Evolutionary conservation across 2,113 vertebrate species (phyloP).

Genomic region (Xyliphius kryptos): DNA sequence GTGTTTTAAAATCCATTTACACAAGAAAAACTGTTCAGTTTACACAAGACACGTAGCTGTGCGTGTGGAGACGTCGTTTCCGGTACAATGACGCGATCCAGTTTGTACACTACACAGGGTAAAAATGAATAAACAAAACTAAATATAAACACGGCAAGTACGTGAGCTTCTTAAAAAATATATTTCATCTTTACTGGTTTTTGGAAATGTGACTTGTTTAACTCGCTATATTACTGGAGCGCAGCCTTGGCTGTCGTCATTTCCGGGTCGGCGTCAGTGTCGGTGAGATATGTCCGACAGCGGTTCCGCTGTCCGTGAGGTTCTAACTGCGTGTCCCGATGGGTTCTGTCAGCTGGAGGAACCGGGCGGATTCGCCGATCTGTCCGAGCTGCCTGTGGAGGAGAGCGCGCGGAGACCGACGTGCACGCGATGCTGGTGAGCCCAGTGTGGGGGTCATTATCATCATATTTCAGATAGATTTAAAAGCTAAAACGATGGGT

Average conservation of each 20-base stretch:
- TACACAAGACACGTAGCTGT: neutral
- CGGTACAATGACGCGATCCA: neutral
- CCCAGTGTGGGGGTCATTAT: no score
- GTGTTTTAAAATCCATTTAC: neutral
- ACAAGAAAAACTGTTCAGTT: neutral
- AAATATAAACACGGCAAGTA: no score
- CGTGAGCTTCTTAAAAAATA: no score
- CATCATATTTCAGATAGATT: no score
- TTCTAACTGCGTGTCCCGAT: neutral
- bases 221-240: neutral
- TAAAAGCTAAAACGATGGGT: no score
- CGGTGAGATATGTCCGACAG: neutral
- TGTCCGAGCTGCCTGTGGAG: conserved; percentile 77
- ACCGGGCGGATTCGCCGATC: conserved; percentile 58
- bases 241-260: neutral
- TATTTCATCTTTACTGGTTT: no score
- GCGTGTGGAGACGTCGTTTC: neutral
- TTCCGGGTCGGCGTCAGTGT: conserved; percentile 7
- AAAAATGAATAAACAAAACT: no score
- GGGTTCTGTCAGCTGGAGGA: conserved; percentile 30
- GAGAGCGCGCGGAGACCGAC: conserved; percentile 72
- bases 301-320: conserved; percentile 3
- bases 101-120: neutral
- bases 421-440: conserved; percentile 80
- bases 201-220: no score